Evolutionary conservation across 2,113 vertebrate species (phyloP).

Genomic region (Furnarius figulus): DNA sequence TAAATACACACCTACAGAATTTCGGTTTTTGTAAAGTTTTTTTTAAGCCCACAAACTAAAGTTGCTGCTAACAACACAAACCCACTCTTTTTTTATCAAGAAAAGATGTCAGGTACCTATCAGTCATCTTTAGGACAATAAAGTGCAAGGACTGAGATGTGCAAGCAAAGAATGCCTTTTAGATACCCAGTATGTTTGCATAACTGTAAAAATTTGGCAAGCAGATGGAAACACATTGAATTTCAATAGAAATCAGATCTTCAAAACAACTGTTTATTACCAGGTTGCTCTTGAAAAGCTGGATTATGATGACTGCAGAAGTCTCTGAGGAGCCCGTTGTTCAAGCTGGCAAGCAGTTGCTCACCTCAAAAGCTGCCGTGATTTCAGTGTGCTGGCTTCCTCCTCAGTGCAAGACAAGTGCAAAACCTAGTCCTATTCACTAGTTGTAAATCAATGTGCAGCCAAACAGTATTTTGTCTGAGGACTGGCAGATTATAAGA

Average conservation of each 20-base stretch:
- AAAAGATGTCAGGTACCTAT: background rate
- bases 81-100: background rate
- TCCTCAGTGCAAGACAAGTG: background rate
- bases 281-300: background rate
- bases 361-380: background rate
- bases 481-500: background rate
- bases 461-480: background rate
- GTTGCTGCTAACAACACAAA: background rate
- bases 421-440: background rate
- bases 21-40: fast-evolving
- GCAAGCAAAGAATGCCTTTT: background rate
- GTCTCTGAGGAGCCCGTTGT: background rate
- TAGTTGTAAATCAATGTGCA: background rate
- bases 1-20: background rate
- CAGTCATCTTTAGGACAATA: background rate
- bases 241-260: background rate
- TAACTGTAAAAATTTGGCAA: background rate
- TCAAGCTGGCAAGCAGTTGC: background rate
- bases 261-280: background rate
- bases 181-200: background rate
- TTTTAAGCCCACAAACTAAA: background rate
- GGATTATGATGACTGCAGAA: background rate
- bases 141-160: background rate
- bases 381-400: background rate
- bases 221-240: background rate